Evolutionary conservation across 2,797 vertebrate genomes (phyloP).

Genomic region (Urosaurus nigricauda): DNA sequence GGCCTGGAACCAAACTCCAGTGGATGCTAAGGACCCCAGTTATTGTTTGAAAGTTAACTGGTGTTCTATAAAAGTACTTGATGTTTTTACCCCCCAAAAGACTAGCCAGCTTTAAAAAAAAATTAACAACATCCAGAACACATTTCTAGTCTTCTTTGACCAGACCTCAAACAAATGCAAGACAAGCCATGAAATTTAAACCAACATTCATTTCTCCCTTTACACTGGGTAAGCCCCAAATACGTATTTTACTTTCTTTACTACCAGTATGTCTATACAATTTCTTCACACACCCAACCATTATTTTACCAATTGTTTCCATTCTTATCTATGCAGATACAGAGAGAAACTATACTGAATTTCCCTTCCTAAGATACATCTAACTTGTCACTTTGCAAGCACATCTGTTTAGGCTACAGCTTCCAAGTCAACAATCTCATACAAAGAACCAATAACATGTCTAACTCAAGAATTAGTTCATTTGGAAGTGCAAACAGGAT

Average conservation of each 20-base stretch:
- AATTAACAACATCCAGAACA: background rate
- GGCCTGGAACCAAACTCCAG: no score
- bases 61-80: background rate
- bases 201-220: background rate
- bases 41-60: background rate
- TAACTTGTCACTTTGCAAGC: conserved; percentile 51
- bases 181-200: conserved; percentile 20
- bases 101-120: conserved; percentile 2
- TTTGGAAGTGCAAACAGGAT: conserved; percentile 62
- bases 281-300: background rate
- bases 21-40: no score
- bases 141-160: background rate
- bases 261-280: background rate
- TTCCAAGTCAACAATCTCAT: conserved; percentile 36
- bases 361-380: conserved; percentile 36
- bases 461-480: conserved; percentile 54
- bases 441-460: conserved; percentile 10
- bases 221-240: no score
- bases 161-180: conserved; percentile 1
- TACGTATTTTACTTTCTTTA: background rate
- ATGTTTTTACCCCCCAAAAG: background rate
- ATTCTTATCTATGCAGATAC: background rate
- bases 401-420: conserved; percentile 50
- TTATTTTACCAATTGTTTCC: background rate
- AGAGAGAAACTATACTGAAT: background rate